These are phyloP conservation scores for Cichladusa arquata DNA, from an alignment of 2,113 vertebrate species.

Conservation along the genomic window DNA sequence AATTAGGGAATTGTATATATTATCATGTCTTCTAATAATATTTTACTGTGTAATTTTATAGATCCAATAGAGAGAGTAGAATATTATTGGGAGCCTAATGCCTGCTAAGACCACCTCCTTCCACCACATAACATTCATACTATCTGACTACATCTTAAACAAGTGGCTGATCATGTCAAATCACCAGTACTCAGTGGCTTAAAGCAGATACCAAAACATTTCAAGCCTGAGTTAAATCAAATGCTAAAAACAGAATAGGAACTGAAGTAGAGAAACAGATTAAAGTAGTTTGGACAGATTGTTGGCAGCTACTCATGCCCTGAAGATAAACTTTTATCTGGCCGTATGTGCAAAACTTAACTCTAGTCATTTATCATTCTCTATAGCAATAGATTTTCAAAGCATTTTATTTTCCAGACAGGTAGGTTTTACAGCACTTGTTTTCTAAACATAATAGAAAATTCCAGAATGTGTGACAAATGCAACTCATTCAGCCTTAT, in stretches of 20 bases:
- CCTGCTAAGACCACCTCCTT: neutral
- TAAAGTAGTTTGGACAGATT: constrained; percentile 83
- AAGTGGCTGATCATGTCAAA: constrained; percentile 37
- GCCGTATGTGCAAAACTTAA: constrained; percentile 79
- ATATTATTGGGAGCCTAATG: constrained; percentile 60
- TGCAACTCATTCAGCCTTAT: neutral
- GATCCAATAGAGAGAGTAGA: constrained; percentile 64
- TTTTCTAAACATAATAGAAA: constrained; percentile 55
- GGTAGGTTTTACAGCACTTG: constrained; percentile 55
- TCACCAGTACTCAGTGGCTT: constrained; percentile 45
- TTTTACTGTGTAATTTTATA: constrained; percentile 53
- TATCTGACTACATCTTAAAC: constrained; percentile 32
- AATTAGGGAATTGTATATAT: constrained; percentile 22
- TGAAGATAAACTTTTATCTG: constrained; percentile 83
- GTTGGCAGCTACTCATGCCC: constrained; percentile 83
- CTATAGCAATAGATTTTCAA: constrained; percentile 77
- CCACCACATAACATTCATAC: neutral
- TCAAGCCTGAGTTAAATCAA: constrained; percentile 77
- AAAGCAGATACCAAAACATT: constrained; percentile 78
- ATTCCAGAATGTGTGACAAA: constrained; percentile 42
- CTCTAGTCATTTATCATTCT: constrained; percentile 83
- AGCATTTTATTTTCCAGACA: constrained; percentile 72
- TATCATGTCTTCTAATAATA: constrained; percentile 55
- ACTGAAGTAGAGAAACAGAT: constrained; percentile 80
- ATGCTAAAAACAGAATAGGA: constrained; percentile 75